These are phyloP conservation scores for Theropithecus gelada DNA, from an alignment of 2,113 vertebrate species.

Conservation along the genomic window DNA sequence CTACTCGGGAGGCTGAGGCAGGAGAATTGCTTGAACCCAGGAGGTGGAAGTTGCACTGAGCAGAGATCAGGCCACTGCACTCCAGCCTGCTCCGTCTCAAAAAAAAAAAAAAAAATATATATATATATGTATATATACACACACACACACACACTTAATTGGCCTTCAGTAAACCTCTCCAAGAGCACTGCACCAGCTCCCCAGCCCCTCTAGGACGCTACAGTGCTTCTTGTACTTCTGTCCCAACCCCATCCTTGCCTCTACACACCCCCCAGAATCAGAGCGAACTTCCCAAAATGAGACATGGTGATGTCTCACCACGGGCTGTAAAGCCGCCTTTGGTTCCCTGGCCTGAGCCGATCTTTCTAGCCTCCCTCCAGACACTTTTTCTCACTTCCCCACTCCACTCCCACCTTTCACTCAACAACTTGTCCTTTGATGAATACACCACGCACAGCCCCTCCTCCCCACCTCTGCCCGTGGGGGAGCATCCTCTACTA, in stretches of 20 bases:
- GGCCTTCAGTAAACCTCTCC: background rate
- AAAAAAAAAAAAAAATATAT: no score
- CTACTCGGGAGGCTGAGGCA: no score
- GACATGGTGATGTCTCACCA: background rate
- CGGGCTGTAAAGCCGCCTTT: background rate
- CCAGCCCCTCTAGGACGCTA: background rate
- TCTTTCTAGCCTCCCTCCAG: background rate
- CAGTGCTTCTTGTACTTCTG: background rate
- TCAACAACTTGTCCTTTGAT: background rate
- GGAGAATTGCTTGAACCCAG: no score
- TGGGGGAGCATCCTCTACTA: background rate
- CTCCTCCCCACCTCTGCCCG: background rate
- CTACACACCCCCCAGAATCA: background rate
- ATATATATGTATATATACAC: no score
- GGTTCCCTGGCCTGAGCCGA: background rate
- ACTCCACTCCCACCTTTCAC: background rate
- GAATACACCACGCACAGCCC: background rate
- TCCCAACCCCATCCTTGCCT: background rate
- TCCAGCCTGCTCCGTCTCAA: no score
- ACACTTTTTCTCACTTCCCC: background rate
- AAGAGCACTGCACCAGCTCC: background rate
- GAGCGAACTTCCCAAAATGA: background rate
- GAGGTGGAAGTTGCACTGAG: no score
- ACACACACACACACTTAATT: background rate
- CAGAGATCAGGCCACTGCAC: no score